Evolutionary conservation across 2,888 invertebrate genomes (phyloP).

Genomic region (Gastrophysa polygoni): DNA sequence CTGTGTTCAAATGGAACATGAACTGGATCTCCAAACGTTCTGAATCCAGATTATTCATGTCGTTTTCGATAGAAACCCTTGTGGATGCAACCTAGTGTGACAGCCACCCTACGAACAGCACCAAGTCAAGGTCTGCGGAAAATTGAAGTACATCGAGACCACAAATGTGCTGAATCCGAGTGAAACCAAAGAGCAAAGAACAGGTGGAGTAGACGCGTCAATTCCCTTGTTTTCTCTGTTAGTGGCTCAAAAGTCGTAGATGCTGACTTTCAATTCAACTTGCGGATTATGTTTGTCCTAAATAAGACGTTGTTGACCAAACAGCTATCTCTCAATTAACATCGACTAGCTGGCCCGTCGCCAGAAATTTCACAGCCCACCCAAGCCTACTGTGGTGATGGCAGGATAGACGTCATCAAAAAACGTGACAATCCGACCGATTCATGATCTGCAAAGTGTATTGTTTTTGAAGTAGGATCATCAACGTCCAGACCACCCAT

Average conservation of each 20-base stretch:
- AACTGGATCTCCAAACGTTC: no score
- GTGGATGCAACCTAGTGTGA: no score
- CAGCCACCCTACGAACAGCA: no score
- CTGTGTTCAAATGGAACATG: no score
- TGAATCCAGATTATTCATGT: no score
- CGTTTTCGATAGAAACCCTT: no score
- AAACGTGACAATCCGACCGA: conserved; percentile 53
- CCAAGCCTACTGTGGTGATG: conserved; percentile 50
- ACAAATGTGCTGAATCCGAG: no score
- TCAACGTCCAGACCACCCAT: conserved; percentile 54
- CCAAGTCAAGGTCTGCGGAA: no score
- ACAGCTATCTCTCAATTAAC: conserved; percentile 1
- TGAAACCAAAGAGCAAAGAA: no score
- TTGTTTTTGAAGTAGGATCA: conserved; percentile 51
- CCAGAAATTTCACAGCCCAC: conserved; percentile 42
- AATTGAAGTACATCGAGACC: no score
- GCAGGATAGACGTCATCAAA: conserved; percentile 53
- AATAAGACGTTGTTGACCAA: conserved; percentile 45
- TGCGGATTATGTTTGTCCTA: conserved; percentile 53
- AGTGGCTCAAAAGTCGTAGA: conserved; percentile 8
- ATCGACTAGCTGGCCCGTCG: not conserved
- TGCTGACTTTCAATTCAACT: conserved; percentile 34
- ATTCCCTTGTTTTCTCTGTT: conserved; percentile 10
- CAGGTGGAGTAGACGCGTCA: no score
- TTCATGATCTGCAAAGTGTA: conserved; percentile 52